Percentiles rank a stretch among this genome's conserved stretches.
These are phyloP conservation scores for Sebastes steindachneri DNA, from an alignment of 2,797 vertebrate genomes.

Conservation along the genomic window DNA sequence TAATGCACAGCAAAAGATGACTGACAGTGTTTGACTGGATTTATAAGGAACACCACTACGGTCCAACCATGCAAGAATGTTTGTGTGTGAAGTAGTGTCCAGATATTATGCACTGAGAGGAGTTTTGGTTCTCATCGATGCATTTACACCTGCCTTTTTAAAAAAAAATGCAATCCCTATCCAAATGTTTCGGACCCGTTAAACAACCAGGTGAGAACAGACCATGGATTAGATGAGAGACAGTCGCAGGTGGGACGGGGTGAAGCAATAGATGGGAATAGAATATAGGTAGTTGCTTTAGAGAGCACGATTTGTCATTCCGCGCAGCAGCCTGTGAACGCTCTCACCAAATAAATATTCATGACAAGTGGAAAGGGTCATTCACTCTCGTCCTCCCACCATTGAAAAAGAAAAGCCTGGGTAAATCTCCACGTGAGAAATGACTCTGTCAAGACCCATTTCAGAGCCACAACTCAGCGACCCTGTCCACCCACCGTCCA, in stretches of 20 bases:
- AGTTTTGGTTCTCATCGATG: background rate
- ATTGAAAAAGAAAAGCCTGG: slow-evolving; percentile 47
- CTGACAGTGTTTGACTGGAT: too few species aligned
- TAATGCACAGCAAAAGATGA: too few species aligned
- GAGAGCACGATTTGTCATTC: slow-evolving; percentile 73
- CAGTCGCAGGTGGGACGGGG: slow-evolving; percentile 31
- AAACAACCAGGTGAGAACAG: slow-evolving; percentile 20
- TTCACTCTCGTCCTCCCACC: slow-evolving; percentile 66
- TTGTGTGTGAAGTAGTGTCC: background rate
- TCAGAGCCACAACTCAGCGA: slow-evolving; percentile 74
- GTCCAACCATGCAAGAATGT: background rate
- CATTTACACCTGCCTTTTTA: background rate
- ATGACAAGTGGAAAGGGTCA: slow-evolving; percentile 73
- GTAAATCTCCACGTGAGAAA: slow-evolving; percentile 80
- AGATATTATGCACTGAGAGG: background rate
- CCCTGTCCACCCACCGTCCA: slow-evolving; percentile 70
- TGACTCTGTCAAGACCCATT: slow-evolving; percentile 81
- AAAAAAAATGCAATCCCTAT: background rate
- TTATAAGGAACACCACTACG: background rate
- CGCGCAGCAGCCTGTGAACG: slow-evolving; percentile 51
- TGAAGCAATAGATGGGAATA: slow-evolving; percentile 48
- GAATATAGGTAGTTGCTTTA: slow-evolving; percentile 59
- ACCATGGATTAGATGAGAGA: slow-evolving; percentile 28
- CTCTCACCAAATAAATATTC: slow-evolving; percentile 80
- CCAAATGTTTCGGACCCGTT: background rate